Base-by-base conservation (phyloP, 2,888 invertebrate genomes). In the Noctuana brunneofusca region DNA sequence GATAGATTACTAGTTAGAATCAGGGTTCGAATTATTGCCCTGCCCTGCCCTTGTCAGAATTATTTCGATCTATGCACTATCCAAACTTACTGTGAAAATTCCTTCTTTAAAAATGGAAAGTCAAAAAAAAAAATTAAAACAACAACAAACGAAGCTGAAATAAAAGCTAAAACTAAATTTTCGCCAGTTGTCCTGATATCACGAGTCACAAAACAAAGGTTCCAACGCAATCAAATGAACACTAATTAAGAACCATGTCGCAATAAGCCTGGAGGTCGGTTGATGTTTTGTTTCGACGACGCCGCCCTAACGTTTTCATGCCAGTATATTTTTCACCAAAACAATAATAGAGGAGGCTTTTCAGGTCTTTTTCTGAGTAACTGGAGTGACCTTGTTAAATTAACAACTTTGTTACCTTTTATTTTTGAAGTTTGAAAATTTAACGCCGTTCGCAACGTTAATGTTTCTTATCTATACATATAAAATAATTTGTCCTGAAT, bases 181-280 rank as follows among this genome's bases (percentile, higher is more conserved):
- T n/a, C 35, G n/a, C 35, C 35, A 35, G 35, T n/a, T 4, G 0
- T n/a, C n/a, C n/a, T n/a, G 35, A n/a, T 35, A 35, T 5, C 0
- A 5, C 8, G 27, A 6, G 5, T 1, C 27, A 27, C 5, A 35
- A 55, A 24, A 41, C 54, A 55, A 55, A 55, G 41, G 24, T 14
- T 27, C 41, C 41, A 14, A 41, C 41, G 41, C 41, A 55, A 55
- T 38, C 24, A 55, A 41, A 55, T 41, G 54, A 55, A 41, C 54
- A 60, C 66, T 65, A 65, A 65, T 65, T 65, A 63, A 65, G 65
- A 38, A 57, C 58, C 63, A 63, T 65, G 66, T 66, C 63, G 58
- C 64, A 58, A 59, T 54, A 53, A 60, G 38, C 56, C 63, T 57
- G 63, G 49, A 55, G 63, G 38, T 14, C 22, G 48, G 16, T 52